phyloP scores from a whole-genome alignment of 2,113 vertebrate genomes.

The Megaptera novaeangliae region DNA sequence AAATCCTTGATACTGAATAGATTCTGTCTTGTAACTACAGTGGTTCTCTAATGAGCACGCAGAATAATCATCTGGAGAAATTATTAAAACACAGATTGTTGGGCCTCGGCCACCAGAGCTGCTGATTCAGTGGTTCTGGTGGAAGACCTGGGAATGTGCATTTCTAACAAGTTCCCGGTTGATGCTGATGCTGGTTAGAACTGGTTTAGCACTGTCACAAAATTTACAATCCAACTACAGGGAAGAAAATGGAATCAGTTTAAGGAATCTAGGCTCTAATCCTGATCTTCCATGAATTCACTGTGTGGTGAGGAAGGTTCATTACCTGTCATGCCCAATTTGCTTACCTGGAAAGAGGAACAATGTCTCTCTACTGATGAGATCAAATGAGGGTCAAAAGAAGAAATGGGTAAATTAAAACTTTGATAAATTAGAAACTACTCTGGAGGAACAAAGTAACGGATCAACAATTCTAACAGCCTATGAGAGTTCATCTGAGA shows the following conservation, averaged over 20 bases:
- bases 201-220: neutral
- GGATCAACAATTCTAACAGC: neutral
- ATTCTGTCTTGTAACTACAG: neutral
- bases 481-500: rapidly evolving
- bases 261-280: neutral
- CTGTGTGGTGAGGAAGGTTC: too few relatives aligned
- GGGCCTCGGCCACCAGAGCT: neutral
- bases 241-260: neutral
- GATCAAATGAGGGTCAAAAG: neutral
- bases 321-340: neutral
- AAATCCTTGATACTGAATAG: neutral
- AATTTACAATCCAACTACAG: neutral
- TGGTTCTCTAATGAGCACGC: neutral
- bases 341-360: neutral
- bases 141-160: neutral
- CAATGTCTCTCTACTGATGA: neutral
- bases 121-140: neutral
- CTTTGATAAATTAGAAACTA: neutral
- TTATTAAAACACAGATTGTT: neutral
- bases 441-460: neutral
- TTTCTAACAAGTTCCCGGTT: neutral
- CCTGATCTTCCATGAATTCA: neutral
- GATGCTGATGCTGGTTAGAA: neutral
- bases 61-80: neutral
- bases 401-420: neutral